Evolutionary conservation across 2,888 invertebrate species (phyloP), one percentile per base, ranked within the genome.

Genomic region (Steinernema scapterisci): DNA sequence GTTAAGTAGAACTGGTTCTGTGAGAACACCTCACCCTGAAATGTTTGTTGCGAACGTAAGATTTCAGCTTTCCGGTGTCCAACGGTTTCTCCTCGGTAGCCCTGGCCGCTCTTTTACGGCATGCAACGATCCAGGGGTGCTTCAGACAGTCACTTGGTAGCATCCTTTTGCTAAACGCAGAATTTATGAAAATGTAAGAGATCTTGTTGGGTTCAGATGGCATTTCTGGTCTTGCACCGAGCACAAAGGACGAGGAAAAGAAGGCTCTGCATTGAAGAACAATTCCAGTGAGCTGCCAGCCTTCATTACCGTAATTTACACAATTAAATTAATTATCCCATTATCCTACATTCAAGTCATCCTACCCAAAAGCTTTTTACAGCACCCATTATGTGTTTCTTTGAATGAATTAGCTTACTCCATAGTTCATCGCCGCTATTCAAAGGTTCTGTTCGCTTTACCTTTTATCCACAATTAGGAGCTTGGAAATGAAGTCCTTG

Each of bases 111-210:
- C 80, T 79, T 73, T 81, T 80, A 25, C 81, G 80, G 27, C 80
- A 80, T 48, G 77, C 77, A 5, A 81, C 77, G 52, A 86, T 82
- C 87, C 87, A 87, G n/a, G 83, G 83, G 75, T 87, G 87, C 71
- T 79, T 73, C 46, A 87, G 79, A 74, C 87, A 87, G 54, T 85
- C 85, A 48, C 79, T 75, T 23, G 87, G 86, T 48, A 86, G 80
- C 85, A 87, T 87, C 54, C 87, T 79, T 48, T 84, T 80, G 52
- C 86, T 86, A 73, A 56, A 81, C 46, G 21, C 48, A 25, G 19
- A 71, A 48, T 48, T 48, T 48, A 3, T 38, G n/a, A 38, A 38
- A 3, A 6, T 9, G 9, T 38, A 9, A 48, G 48, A 48, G 54
- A n/a, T 21, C 9, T 25, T 48, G 13, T 19, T n/a, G n/a, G n/a